Conservation (phyloP, 2,113 vertebrate genomes). For the Dryoscopus gambensis region DNA sequence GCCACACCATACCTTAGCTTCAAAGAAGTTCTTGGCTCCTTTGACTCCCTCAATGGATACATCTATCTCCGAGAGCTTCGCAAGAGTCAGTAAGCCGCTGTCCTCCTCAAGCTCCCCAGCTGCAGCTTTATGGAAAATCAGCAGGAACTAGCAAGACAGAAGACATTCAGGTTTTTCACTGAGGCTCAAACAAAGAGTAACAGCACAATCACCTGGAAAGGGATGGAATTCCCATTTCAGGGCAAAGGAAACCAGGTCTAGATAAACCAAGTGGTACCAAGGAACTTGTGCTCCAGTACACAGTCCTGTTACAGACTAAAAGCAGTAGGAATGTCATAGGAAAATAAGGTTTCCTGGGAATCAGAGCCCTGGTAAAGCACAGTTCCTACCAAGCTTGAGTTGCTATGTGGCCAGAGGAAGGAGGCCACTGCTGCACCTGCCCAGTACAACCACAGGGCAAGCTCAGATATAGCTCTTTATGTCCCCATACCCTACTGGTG, state of each 20-base stretch:
- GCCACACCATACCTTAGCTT: conserved; percentile 85
- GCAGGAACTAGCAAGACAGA: conserved; percentile 79
- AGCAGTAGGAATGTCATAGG: background rate
- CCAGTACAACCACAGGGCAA: background rate
- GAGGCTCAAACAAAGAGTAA: background rate
- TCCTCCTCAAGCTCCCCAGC: conserved; percentile 89
- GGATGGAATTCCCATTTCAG: background rate
- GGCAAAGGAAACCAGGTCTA: background rate
- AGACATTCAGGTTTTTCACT: background rate
- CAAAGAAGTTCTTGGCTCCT: conserved; percentile 94
- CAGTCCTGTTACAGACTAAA: background rate
- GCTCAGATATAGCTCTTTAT: background rate
- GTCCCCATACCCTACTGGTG: background rate
- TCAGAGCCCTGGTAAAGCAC: background rate
- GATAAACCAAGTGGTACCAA: background rate
- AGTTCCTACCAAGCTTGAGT: background rate
- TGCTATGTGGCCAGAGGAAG: background rate
- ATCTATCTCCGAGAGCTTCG: conserved; percentile 90
- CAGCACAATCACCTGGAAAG: background rate
- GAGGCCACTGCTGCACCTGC: background rate
- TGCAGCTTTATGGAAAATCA: conserved; percentile 91
- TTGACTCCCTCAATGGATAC: conserved; percentile 90
- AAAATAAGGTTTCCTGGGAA: background rate
- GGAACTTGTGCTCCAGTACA: background rate
- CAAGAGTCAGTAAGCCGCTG: conserved; percentile 88